phyloP scores from a whole-genome alignment of 2,888 invertebrate species.

The Drosophila fulvimacula region DNA sequence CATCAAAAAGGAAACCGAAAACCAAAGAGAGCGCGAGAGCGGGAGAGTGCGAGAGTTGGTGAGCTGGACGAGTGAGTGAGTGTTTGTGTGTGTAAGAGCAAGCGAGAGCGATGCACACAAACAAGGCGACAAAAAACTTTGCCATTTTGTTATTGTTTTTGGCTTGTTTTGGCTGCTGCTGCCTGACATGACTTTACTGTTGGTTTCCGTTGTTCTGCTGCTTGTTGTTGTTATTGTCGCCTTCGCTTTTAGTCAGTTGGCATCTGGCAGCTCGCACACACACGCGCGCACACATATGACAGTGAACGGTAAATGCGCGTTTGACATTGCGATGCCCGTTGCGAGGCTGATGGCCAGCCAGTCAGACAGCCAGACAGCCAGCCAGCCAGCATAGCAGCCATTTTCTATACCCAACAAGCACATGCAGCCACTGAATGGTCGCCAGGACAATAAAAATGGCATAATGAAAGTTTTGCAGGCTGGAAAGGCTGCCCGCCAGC shows the following conservation, averaged over 20 bases:
- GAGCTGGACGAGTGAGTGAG: background rate
- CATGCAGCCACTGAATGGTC: constrained; percentile 61
- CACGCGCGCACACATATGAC: constrained; percentile 25
- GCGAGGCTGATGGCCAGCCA: constrained; percentile 40
- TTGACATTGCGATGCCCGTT: constrained; percentile 62
- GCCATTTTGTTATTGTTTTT: constrained; percentile 59
- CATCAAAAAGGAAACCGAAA: constrained; percentile 48
- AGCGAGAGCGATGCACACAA: constrained; percentile 16
- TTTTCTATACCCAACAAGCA: constrained; percentile 55
- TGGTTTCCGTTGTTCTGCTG: constrained; percentile 5
- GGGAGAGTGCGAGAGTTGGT: background rate
- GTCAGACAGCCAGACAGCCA: constrained; percentile 27
- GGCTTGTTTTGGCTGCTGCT: constrained; percentile 45
- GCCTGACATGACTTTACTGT: constrained; percentile 36
- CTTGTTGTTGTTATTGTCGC: constrained; percentile 28
- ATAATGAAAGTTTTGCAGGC: constrained; percentile 71
- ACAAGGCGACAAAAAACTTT: constrained; percentile 43
- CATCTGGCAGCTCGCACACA: constrained; percentile 37
- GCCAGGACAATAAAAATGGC: constrained; percentile 75
- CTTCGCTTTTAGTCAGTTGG: constrained; percentile 44
- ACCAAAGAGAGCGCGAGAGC: constrained; percentile 21
- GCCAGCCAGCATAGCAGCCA: constrained; percentile 45
- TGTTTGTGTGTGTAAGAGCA: background rate
- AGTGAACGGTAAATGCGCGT: constrained; percentile 53
- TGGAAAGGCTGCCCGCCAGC: background rate